Conservation (phyloP, 1,140 invertebrate genomes). For the Aplysia californica region DNA sequence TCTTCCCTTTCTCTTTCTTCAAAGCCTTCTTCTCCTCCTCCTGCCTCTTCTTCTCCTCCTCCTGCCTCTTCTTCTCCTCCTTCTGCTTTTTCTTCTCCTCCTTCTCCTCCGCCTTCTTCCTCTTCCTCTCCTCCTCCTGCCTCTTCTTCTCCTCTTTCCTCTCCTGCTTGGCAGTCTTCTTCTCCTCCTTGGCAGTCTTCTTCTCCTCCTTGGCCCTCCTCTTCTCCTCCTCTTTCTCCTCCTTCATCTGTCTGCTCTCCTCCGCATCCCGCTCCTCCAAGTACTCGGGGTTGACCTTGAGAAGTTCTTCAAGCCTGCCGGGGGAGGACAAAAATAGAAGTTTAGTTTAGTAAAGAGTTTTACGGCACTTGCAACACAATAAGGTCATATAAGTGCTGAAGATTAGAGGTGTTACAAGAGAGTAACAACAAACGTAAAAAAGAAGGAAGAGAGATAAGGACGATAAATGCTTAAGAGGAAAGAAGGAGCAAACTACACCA, state of each 20-base stretch:
- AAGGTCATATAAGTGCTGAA: too few relatives aligned
- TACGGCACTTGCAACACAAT: too few relatives aligned
- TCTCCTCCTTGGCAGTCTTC: background rate
- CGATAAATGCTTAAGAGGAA: too few relatives aligned
- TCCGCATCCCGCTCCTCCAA: background rate
- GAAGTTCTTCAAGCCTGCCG: background rate
- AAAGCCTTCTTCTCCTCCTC: background rate
- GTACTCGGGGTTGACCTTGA: background rate
- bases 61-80: background rate
- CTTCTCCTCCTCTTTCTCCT: background rate
- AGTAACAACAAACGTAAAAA: too few relatives aligned
- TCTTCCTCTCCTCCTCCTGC: background rate
- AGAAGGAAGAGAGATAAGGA: too few relatives aligned
- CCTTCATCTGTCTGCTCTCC: background rate
- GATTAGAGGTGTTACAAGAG: too few relatives aligned
- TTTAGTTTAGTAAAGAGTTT: too few relatives aligned
- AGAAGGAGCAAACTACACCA: too few relatives aligned
- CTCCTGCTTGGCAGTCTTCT: background rate
- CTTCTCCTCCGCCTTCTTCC: background rate
- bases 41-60: background rate
- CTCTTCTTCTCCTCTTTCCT: background rate
- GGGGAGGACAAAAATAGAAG: background rate
- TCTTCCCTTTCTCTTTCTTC: background rate
- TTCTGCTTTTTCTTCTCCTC: background rate
- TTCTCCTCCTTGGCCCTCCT: background rate